phyloP scores from a whole-genome alignment of 1,140 invertebrate species.

The Sycophaga agraensis region DNA sequence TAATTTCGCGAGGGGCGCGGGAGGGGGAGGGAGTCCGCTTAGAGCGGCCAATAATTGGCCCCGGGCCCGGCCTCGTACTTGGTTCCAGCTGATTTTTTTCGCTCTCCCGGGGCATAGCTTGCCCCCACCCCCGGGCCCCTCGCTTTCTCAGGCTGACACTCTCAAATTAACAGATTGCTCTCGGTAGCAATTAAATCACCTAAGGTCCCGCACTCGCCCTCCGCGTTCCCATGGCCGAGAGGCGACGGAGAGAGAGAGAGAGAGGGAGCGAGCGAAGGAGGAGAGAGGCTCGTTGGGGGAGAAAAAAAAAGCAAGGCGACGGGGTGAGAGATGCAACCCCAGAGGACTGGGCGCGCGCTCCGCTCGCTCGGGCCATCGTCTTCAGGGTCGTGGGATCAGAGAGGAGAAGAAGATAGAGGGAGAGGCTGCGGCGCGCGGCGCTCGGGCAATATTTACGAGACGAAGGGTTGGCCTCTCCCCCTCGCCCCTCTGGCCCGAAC shows the following conservation, averaged over 20 bases:
- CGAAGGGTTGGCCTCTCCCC: constrained; percentile 41
- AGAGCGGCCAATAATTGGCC: constrained; percentile 26
- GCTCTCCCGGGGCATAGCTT: background rate
- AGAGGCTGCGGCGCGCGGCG: constrained; percentile 26
- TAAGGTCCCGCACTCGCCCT: constrained; percentile 3
- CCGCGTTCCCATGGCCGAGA: background rate
- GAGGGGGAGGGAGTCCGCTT: constrained; percentile 9
- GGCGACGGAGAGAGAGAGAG: background rate
- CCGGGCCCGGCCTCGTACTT: constrained; percentile 20
- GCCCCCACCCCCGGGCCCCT: background rate
- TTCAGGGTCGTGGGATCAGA: constrained; percentile 40
- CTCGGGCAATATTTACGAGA: constrained; percentile 51
- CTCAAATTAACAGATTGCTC: constrained; percentile 50
- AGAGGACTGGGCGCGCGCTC: background rate
- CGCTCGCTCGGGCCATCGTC: too few species aligned
- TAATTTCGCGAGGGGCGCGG: constrained; percentile 21
- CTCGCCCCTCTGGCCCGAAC: too few species aligned
- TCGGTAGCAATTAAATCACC: constrained; percentile 49
- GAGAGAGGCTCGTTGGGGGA: background rate
- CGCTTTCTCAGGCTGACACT: constrained; percentile 48
- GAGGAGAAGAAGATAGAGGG: constrained; percentile 28
- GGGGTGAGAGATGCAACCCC: constrained; percentile 29
- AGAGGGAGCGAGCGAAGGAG: constrained; percentile 1
- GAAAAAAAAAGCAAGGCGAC: constrained; percentile 12
- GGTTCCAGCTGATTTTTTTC: constrained; percentile 29